Base-by-base conservation (phyloP, 1,140 invertebrate genomes). In the Drosophila pachea region DNA sequence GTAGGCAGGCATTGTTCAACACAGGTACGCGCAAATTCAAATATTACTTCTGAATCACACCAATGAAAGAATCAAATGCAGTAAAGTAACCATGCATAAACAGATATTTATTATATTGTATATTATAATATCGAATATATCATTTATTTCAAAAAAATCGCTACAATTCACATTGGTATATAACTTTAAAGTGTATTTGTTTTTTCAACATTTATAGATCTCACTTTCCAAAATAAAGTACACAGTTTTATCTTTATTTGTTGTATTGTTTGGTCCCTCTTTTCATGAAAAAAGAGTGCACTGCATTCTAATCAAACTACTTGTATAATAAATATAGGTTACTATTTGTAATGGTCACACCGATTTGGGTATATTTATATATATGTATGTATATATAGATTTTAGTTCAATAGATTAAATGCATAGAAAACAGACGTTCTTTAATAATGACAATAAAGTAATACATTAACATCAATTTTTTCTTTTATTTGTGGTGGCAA, bases 241-340 rank as follows among this genome's bases (percentile, higher is more conserved):
- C 79, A 83, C 63, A 64, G 62, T 74, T 78, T 83, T 76, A 67
- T 83, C 40, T 73, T 74, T 76, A 47, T 82, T 78, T 68, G 67
- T 61, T 68, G 33, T 84, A 53, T 75, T 49, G 53, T 75, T 75
- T 83, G 79, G 79, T 83, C 79, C 79, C 79, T 76, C 79, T 83
- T 83, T 83, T 83, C 73, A 76, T 79, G 68, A 84, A 86, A 83
- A 78, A 83, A 83, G 79, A 84, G 79, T 84, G 81, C 66, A 59
- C 69, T 78, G 61, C 75, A 68, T 76, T 81, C 63, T 62, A 65
- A 69, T 84, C 64, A 69, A 54, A 65, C 62, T 76, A 74, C 68
- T 73, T 49, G 60, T 83, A 68, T 47, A 74, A 29, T 61, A 55
- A 45, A 66, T 66, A 52, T 50, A 61, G 29, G 38, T 48, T 32